phyloP scores from a whole-genome alignment of 2,888 invertebrate species.

The Tetranychus piercei region DNA sequence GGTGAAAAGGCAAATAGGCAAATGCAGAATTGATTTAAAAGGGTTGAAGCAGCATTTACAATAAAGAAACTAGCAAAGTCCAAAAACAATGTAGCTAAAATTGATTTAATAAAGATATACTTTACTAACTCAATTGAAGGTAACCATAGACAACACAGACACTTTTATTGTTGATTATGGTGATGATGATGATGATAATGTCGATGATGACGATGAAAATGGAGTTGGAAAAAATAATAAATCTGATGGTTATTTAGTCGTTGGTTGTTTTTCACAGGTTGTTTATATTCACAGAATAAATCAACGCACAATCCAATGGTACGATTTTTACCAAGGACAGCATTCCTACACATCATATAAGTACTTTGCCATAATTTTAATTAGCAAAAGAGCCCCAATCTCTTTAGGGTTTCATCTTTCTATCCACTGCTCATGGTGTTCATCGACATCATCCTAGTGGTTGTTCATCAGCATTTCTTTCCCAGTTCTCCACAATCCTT shows the following conservation, averaged over 20 bases:
- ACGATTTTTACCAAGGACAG: neutral
- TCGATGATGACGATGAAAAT: neutral
- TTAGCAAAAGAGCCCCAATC: neutral
- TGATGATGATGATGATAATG: neutral
- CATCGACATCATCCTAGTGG: too few relatives aligned
- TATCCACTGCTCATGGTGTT: too few relatives aligned
- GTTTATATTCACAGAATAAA: slow-evolving; percentile 1
- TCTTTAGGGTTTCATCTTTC: neutral
- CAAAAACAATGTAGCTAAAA: neutral
- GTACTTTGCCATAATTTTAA: neutral
- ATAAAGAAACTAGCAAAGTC: too few relatives aligned
- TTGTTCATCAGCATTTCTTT: too few relatives aligned
- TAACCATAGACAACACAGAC: neutral
- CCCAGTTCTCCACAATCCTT: too few relatives aligned
- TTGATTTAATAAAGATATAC: neutral
- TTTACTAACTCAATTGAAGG: too few relatives aligned
- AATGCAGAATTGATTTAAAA: too few relatives aligned
- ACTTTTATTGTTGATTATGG: neutral
- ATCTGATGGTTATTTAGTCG: neutral
- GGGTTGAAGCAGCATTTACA: too few relatives aligned
- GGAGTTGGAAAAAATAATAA: neutral
- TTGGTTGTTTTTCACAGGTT: neutral
- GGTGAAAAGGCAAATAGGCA: too few relatives aligned
- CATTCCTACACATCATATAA: neutral
- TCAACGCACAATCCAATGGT: neutral